These are phyloP conservation scores for Drosophila ogumai DNA, from an alignment of 1,140 invertebrate genomes.

Conservation along the genomic window DNA sequence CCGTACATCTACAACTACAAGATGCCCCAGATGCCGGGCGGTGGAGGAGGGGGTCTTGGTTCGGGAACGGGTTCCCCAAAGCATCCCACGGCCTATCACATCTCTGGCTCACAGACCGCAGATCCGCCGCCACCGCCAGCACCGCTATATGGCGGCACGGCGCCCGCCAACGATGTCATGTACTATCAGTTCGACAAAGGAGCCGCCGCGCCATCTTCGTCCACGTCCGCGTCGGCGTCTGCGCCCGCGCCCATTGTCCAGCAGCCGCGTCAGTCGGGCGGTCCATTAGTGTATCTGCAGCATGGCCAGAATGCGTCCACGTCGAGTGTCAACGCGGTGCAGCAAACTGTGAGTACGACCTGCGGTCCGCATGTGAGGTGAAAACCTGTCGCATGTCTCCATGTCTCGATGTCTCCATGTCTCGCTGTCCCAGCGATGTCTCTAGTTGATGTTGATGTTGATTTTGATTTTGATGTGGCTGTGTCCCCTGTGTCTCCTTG, in stretches of 20 bases:
- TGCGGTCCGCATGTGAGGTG: slow-evolving; percentile 55
- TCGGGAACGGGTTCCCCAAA: slow-evolving; percentile 56
- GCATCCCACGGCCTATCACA: slow-evolving; percentile 78
- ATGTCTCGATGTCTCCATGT: slow-evolving; percentile 28
- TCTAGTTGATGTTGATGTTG: slow-evolving; percentile 15
- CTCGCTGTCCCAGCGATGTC: slow-evolving; percentile 17
- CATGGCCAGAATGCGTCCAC: slow-evolving; percentile 75
- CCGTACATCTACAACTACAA: slow-evolving; percentile 84
- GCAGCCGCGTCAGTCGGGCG: slow-evolving; percentile 71
- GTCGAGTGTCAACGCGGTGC: slow-evolving; percentile 69
- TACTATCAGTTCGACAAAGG: slow-evolving; percentile 84
- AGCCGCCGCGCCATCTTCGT: slow-evolving; percentile 42
- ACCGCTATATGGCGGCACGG: slow-evolving; percentile 72
- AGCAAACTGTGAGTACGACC: slow-evolving; percentile 83
- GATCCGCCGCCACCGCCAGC: slow-evolving; percentile 73
- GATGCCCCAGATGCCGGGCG: slow-evolving; percentile 79
- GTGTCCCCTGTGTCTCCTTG: slow-evolving; percentile 31
- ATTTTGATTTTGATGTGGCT: slow-evolving; percentile 30
- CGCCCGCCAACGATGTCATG: slow-evolving; percentile 81
- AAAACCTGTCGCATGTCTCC: slow-evolving; percentile 71
- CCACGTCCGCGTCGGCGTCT: slow-evolving; percentile 22
- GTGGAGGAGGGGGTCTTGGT: slow-evolving; percentile 10
- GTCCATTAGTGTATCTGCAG: slow-evolving; percentile 82
- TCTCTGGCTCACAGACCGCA: slow-evolving; percentile 81
- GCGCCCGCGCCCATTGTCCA: slow-evolving; percentile 71